Base-by-base conservation (phyloP, 2,113 vertebrate genomes). In the Microtus ochrogaster region DNA sequence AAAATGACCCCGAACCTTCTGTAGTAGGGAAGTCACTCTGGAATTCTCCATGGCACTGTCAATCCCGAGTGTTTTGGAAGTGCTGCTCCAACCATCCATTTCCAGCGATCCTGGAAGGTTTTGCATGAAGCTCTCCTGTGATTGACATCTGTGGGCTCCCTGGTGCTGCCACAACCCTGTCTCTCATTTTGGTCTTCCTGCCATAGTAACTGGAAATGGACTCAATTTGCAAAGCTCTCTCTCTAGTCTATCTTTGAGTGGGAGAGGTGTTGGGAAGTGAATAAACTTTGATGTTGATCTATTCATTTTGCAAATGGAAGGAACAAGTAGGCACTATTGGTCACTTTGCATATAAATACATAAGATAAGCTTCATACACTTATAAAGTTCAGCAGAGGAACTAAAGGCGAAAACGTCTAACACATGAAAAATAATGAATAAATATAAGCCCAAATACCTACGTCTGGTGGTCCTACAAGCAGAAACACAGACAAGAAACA, bases 401-500 rank as follows among this genome's bases (percentile, higher is more conserved):
- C 22, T 19, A 79, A 93, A 41, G 12, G 79, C 41, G 5, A 89
- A 88, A 58, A 58, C 2, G 74, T 68, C 94, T 11, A 92, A 21
- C 49, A 68, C 52, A 33, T 33, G 63, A 96, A 94, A 70, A 82
- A 8, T 66, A 55, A 92, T 47, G 28, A 81, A 21, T 39, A 86
- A 88, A 83, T 30, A 68, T 76, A 63, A 91, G 95, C 61, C 28
- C 73, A 82, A 92, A 61, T 44, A 55, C 21, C 21, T 1, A 0
- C 2, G 49, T 41, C 39, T 61, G 17, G 24, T 21, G 96, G 33
- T 6, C 81, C 72, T 19, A 17, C 36, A 11, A 11, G 86, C 33
- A 91, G 90, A 96, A 98, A 96, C 85, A 99, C 99, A 99, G 96
- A 99, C 98, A 78, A 99, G 99, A 94, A 98, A 96, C 85, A 99